phyloP scores from a whole-genome alignment of 2,888 invertebrate genomes.

The Drosophila dives region DNA sequence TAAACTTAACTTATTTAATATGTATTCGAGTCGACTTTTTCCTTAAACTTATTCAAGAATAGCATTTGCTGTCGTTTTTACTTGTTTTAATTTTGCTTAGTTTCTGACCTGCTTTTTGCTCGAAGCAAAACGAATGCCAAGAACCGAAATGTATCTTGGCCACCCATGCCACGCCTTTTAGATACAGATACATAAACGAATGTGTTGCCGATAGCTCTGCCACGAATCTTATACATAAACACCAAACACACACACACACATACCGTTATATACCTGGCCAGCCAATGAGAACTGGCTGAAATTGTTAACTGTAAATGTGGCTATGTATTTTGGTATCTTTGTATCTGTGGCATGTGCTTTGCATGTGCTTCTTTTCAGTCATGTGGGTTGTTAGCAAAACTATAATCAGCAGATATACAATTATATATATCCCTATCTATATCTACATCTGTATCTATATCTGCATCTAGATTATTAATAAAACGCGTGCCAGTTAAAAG shows the following conservation, averaged over 20 bases:
- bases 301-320: constrained; percentile 31
- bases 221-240: constrained; percentile 55
- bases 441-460: no score
- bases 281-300: constrained; percentile 55
- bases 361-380: constrained; percentile 5
- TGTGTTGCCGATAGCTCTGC: constrained; percentile 42
- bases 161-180: constrained; percentile 70
- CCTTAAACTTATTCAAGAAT: background rate
- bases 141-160: constrained; percentile 18
- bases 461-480: constrained; percentile 18
- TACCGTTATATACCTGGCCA: constrained; percentile 18
- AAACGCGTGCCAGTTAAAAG: constrained; percentile 51
- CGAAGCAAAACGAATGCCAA: background rate
- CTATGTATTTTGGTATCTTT: constrained; percentile 26
- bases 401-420: background rate
- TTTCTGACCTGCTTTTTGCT: constrained; percentile 26
- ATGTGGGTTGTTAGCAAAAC: constrained; percentile 9
- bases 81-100: background rate
- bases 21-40: background rate
- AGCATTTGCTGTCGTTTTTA: background rate
- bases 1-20: background rate
- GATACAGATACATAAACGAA: constrained; percentile 43
- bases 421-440: background rate
- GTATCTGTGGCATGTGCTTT: constrained; percentile 25
- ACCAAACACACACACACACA: constrained; percentile 28